Percentiles rank a stretch among this genome's conserved stretches.
phyloP scores from a whole-genome alignment of 1,140 invertebrate genomes.

The Drosophila nannoptera region DNA sequence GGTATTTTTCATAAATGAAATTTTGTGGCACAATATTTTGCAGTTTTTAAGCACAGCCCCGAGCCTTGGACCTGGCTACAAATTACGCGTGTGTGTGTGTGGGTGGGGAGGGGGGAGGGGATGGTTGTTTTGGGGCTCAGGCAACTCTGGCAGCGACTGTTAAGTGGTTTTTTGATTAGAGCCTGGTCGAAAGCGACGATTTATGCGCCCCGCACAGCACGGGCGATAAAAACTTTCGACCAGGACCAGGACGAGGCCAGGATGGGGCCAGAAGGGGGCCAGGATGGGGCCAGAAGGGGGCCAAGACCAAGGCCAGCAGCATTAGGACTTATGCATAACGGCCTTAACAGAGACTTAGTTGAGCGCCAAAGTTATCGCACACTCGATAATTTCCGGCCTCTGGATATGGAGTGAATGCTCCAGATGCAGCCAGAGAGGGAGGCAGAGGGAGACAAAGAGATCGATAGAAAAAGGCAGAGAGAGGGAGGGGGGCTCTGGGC shows the following conservation, averaged over 20 bases:
- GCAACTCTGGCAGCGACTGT: constrained; percentile 42
- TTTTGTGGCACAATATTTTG: constrained; percentile 69
- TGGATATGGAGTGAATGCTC: no score
- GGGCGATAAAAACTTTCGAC: constrained; percentile 36
- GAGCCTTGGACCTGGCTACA: not conserved
- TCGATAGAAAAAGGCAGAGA: no score
- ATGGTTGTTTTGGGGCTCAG: no score
- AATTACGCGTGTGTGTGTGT: no score
- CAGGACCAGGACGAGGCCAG: not conserved
- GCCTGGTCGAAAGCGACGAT: constrained; percentile 45
- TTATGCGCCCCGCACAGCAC: constrained; percentile 43
- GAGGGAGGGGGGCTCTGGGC: no score
- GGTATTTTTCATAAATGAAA: constrained; percentile 62
- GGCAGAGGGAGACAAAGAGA: no score
- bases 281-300: no score
- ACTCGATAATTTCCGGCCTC: not conserved
- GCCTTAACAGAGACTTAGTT: constrained; percentile 19
- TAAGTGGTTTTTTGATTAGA: constrained; percentile 74
- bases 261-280: no score
- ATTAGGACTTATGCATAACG: constrained; percentile 42
- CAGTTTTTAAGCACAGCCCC: constrained; percentile 54
- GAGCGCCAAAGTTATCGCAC: constrained; percentile 6
- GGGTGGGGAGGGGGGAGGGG: no score
- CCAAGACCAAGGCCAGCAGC: not conserved
- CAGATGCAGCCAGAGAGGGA: no score